Conservation (phyloP, 2,888 invertebrate genomes). For the Chrysolina americana region DNA sequence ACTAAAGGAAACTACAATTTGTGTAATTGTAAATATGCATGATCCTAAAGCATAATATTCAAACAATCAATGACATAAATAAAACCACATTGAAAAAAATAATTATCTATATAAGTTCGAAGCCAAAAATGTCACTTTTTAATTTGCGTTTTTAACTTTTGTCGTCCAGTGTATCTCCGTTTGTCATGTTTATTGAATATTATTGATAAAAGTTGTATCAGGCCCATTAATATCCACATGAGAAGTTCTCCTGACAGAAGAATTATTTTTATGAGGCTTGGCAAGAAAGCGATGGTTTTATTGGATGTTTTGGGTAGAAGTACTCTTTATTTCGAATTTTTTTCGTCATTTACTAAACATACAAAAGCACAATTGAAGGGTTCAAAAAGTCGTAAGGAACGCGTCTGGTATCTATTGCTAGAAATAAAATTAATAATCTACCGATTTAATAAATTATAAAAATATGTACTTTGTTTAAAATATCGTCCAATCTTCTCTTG, state of each 20-base stretch:
- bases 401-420: too few relatives aligned
- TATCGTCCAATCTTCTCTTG: too few relatives aligned
- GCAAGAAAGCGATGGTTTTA: slow-evolving; percentile 36
- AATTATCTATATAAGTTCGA: too few relatives aligned
- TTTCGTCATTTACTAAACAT: background rate
- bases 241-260: slow-evolving; percentile 42
- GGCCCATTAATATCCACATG: slow-evolving; percentile 39
- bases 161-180: slow-evolving; percentile 32
- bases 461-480: too few relatives aligned
- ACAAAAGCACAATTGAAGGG: background rate
- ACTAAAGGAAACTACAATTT: too few relatives aligned
- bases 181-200: slow-evolving; percentile 45
- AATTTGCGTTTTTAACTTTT: background rate
- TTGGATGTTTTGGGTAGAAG: slow-evolving; percentile 19
- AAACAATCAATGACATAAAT: too few relatives aligned
- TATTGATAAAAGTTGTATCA: slow-evolving; percentile 45
- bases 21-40: too few relatives aligned
- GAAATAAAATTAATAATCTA: too few relatives aligned
- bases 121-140: too few relatives aligned
- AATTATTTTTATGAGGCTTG: slow-evolving; percentile 44
- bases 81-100: too few relatives aligned
- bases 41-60: too few relatives aligned
- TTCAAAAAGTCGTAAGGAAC: background rate
- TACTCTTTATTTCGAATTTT: background rate
- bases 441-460: too few relatives aligned